Conservation (phyloP, 2,888 invertebrate genomes). For the Adineta ricciae region DNA sequence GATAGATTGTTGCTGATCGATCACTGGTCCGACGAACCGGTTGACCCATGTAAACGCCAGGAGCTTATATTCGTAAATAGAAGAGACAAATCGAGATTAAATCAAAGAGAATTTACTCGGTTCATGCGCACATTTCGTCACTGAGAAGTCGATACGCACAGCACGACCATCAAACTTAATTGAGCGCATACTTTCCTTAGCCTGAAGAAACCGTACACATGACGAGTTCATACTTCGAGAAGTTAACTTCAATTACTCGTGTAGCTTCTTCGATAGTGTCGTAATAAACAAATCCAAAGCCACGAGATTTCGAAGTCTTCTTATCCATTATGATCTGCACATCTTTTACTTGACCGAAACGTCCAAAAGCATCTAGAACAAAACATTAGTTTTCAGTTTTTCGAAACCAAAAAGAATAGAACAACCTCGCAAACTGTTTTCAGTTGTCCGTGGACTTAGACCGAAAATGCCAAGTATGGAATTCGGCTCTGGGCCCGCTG, state of each 20-base stretch:
- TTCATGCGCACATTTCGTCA: neutral
- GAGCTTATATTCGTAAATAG: neutral
- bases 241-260: neutral
- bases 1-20: neutral
- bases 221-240: no score
- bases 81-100: neutral
- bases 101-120: neutral
- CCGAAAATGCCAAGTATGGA: neutral
- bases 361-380: neutral
- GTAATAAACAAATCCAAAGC: conserved; percentile 10
- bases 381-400: neutral
- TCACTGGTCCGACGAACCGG: no score
- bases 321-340: neutral
- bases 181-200: neutral
- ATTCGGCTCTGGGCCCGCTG: neutral
- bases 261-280: neutral
- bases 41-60: neutral
- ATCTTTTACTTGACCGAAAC: neutral
- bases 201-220: neutral
- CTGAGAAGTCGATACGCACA: neutral
- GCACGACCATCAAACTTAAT: neutral
- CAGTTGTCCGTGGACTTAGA: neutral
- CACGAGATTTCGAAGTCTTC: conserved; percentile 3
- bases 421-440: neutral
- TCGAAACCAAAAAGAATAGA: neutral